phyloP scores from a whole-genome alignment of 1,140 invertebrate species.

The Drosophila pseudoananassae region DNA sequence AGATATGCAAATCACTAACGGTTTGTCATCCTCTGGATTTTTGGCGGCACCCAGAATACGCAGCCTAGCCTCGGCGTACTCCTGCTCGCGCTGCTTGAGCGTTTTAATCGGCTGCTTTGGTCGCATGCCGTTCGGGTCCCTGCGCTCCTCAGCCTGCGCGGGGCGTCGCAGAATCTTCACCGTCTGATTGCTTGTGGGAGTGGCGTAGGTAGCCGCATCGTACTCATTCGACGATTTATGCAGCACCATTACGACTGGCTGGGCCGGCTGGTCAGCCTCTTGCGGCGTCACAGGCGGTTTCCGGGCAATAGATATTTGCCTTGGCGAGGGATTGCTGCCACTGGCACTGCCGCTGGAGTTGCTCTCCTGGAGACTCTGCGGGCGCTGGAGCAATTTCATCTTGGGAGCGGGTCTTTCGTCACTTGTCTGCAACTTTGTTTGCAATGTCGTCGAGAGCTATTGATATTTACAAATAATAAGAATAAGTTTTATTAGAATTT shows the following conservation, averaged over 20 bases:
- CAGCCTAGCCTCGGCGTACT: slow-evolving; percentile 93
- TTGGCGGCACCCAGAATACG: slow-evolving; percentile 92
- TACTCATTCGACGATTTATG: slow-evolving; percentile 83
- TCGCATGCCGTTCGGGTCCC: slow-evolving; percentile 83
- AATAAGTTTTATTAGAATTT: too few species aligned
- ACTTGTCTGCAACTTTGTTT: slow-evolving; percentile 65
- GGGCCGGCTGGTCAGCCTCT: slow-evolving; percentile 54
- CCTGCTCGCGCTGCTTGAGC: slow-evolving; percentile 93
- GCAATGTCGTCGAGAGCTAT: slow-evolving; percentile 72
- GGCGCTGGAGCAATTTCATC: slow-evolving; percentile 84
- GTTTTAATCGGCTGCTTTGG: slow-evolving; percentile 92
- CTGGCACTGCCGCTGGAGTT: slow-evolving; percentile 33
- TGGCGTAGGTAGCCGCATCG: slow-evolving; percentile 85
- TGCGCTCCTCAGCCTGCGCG: slow-evolving; percentile 86
- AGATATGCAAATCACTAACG: slow-evolving; percentile 83
- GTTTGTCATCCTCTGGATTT: slow-evolving; percentile 90
- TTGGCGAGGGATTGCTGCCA: slow-evolving; percentile 73
- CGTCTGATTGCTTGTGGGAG: slow-evolving; percentile 88
- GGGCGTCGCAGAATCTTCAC: slow-evolving; percentile 94
- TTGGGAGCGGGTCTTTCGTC: slow-evolving; percentile 52
- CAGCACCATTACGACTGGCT: slow-evolving; percentile 78
- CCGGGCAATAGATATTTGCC: slow-evolving; percentile 85
- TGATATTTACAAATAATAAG: background rate
- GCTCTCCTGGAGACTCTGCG: slow-evolving; percentile 65
- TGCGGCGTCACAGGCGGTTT: slow-evolving; percentile 75